Conservation (phyloP, 2,113 vertebrate genomes). For the Natator depressus region DNA sequence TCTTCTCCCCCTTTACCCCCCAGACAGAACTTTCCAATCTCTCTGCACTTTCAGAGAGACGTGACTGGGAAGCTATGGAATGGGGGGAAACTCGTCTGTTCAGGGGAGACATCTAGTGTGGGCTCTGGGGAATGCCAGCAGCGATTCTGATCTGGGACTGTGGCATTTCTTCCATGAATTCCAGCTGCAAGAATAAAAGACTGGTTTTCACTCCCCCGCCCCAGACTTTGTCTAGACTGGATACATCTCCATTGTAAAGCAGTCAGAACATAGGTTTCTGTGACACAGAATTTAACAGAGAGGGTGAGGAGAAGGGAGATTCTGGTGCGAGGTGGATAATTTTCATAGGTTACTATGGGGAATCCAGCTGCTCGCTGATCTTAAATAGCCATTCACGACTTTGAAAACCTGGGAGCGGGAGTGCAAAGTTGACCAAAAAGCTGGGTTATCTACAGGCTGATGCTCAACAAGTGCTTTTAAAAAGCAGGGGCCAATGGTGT, state of each 20-base stretch:
- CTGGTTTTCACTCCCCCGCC: background rate
- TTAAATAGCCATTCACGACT: background rate
- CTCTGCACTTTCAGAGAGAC: background rate
- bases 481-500: background rate
- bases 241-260: background rate
- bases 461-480: background rate
- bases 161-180: background rate
- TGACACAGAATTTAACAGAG: background rate
- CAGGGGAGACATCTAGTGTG: slow-evolving; percentile 55
- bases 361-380: background rate
- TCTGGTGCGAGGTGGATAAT: background rate
- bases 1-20: background rate
- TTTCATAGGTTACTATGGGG: background rate
- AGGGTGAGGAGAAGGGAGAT: background rate
- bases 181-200: background rate
- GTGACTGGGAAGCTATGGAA: background rate
- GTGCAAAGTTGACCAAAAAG: background rate
- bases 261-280: background rate
- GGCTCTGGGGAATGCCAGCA: background rate
- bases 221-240: background rate
- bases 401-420: background rate
- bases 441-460: background rate
- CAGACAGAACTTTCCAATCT: background rate
- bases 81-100: background rate
- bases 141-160: background rate